Evolutionary conservation across 2,797 vertebrate species (phyloP).

Genomic region (Pelobates cultripes): DNA sequence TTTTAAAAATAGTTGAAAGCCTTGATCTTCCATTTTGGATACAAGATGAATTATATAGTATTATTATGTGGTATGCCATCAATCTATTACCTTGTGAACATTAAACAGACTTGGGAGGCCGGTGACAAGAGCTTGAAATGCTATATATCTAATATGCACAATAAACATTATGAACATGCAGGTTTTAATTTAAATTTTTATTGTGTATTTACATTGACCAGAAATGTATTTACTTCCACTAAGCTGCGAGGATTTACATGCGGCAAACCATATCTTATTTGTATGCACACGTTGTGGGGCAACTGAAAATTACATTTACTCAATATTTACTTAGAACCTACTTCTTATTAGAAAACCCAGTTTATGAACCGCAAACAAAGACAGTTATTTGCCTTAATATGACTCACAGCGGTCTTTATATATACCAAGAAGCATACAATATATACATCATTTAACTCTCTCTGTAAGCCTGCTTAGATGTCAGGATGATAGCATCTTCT

Average conservation of each 20-base stretch:
- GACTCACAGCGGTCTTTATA: conserved; percentile 26
- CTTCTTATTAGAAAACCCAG: conserved; percentile 49
- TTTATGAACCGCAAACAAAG: conserved; percentile 46
- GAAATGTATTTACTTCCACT: conserved; percentile 34
- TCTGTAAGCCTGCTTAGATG: conserved; percentile 2
- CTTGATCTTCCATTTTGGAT: too few relatives aligned
- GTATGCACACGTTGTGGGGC: conserved; percentile 39
- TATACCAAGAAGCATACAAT: conserved; percentile 17
- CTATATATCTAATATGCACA: conserved; percentile 15
- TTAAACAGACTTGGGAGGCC: not conserved
- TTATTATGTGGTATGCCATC: too few relatives aligned
- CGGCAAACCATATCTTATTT: conserved; percentile 45
- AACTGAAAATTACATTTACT: conserved; percentile 45
- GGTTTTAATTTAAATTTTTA: conserved; percentile 52
- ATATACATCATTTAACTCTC: conserved; percentile 12
- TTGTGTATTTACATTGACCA: conserved; percentile 46
- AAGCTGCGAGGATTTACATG: conserved; percentile 26
- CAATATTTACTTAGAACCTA: conserved; percentile 38
- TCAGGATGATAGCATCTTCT: not conserved
- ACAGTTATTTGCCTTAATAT: conserved; percentile 43
- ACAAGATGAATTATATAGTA: too few relatives aligned
- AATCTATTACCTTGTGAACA: too few relatives aligned
- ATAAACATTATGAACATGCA: conserved; percentile 36
- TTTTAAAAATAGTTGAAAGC: too few relatives aligned
- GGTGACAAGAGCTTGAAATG: not conserved